Base-by-base conservation (phyloP, 2,113 vertebrate species). In the Ageneiosus marmoratus region DNA sequence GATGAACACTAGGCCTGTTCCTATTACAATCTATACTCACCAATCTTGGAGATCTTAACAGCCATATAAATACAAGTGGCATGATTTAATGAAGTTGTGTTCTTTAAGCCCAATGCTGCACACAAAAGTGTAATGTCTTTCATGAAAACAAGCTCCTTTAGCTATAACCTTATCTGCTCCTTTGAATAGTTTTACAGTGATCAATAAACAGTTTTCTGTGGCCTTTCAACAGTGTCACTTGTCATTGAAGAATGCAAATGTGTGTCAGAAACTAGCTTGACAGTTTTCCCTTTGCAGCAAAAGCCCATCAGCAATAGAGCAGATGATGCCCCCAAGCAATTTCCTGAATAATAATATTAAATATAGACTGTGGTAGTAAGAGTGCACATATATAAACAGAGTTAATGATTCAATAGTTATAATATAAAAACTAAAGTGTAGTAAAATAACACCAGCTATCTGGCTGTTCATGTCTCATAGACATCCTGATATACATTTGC, bases 171-270 rank as follows among this genome's bases (percentile, higher is more conserved):
- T 95, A 95, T 99, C 96, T 97, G 94, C 95, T 96, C 95, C 94
- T 85, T 94, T 96, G 97, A 97, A 97, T 95, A 94, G 95, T 97
- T 97, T 97, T 95, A 93, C 92, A 90, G 88, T 94, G 95, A 97
- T 99, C 97, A 97, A 98, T 99, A 96, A 93, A 93, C 94, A 95
- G 93, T 96, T 96, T 96, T 97, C 96, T 95, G 94, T 98, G 97
- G 96, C 97, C 96, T 99, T 98, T 98, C 94, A 91, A 88, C 91
- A 92, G 95, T 97, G 97, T 97, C 97, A 97, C 93, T 93, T 96
- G 93, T 94, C 96, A 95, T 96, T 93, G 94, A 94, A 92, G 94
- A 95, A 96, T 98, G 96, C 95, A 97, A 97, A 96, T 95, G 91
- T 91, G 90, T 89, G 91, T 97, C 96, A 97, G 96, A 98, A 98